Percentiles rank a stretch among this genome's conserved stretches.
Conservation (phyloP, 2,797 vertebrate genomes). For the Cetoscarus ocellatus region DNA sequence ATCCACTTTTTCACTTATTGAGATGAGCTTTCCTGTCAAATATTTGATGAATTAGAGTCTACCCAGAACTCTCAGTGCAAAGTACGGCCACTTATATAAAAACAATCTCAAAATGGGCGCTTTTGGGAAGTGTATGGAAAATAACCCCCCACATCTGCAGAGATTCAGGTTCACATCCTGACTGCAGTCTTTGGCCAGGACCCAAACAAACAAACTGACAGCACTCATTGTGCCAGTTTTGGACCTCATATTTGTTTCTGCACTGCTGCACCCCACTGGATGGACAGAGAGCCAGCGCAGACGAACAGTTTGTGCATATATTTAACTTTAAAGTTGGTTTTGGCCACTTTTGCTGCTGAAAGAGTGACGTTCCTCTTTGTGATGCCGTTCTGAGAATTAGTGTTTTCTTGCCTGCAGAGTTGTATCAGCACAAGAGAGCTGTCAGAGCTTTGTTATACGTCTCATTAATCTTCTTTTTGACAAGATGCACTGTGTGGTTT, state of each 20-base stretch:
- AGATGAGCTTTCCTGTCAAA: constrained; percentile 32
- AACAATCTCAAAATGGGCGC: constrained; percentile 26
- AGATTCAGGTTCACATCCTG: constrained; percentile 1
- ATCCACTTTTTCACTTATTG: constrained; percentile 6
- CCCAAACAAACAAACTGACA: constrained; percentile 9
- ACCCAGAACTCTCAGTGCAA: constrained; percentile 1
- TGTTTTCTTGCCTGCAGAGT: constrained; percentile 1
- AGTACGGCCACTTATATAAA: constrained; percentile 19
- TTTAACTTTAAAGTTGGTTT: not conserved
- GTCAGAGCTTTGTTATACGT: constrained; percentile 2
- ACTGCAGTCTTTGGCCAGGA: constrained; percentile 16
- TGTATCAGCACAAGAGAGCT: constrained; percentile 28
- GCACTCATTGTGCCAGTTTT: constrained; percentile 12
- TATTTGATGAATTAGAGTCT: constrained; percentile 26
- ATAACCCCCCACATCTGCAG: not conserved
- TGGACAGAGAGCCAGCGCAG: not conserved
- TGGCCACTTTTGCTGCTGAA: not conserved
- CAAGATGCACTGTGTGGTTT: not conserved
- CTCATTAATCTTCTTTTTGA: constrained; percentile 32
- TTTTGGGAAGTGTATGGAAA: not conserved
- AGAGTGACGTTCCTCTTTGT: not conserved
- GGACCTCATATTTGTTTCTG: constrained; percentile 16
- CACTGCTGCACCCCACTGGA: constrained; percentile 2
- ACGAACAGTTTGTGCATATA: constrained; percentile 3
- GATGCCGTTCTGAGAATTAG: not conserved